Percentiles rank a stretch among this genome's conserved stretches.
These are phyloP conservation scores for Sinohyriopsis cumingii DNA, from an alignment of 2,888 invertebrate genomes.

Conservation along the genomic window DNA sequence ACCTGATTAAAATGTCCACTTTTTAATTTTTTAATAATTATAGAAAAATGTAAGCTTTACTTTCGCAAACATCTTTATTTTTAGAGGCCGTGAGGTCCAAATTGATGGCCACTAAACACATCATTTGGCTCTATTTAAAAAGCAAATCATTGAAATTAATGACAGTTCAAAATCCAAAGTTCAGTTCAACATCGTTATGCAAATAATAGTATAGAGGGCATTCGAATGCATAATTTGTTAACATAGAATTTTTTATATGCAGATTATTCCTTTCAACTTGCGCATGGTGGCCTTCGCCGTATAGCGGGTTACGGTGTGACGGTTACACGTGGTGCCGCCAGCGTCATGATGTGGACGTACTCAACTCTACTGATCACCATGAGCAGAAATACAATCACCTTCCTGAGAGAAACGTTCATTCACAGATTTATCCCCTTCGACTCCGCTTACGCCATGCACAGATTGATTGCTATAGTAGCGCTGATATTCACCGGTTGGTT, in stretches of 20 bases:
- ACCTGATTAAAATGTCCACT: too few species aligned
- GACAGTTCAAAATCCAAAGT: too few species aligned
- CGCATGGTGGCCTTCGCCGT: conserved; percentile 76
- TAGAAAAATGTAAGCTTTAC: too few species aligned
- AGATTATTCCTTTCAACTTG: conserved; percentile 77
- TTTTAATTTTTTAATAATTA: too few species aligned
- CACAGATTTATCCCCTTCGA: conserved; percentile 78
- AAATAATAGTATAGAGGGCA: too few species aligned
- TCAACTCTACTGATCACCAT: conserved; percentile 77
- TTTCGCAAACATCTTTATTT: too few species aligned
- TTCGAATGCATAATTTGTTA: too few species aligned
- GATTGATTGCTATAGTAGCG: conserved; percentile 76
- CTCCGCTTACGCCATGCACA: conserved; percentile 76
- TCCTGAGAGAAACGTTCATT: conserved; percentile 76
- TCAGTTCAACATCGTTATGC: too few species aligned
- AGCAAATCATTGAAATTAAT: too few species aligned
- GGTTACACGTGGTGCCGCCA: conserved; percentile 78
- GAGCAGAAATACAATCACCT: conserved; percentile 78
- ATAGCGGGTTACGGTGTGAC: conserved; percentile 78
- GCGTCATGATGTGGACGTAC: conserved; percentile 79
- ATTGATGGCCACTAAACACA: too few species aligned
- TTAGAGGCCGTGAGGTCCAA: too few species aligned
- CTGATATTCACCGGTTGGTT: conserved; percentile 75
- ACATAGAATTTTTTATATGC: background rate
- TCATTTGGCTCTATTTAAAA: too few species aligned